Base-by-base conservation (phyloP, 2,888 invertebrate genomes). In the Tryphoninae sp. region DNA sequence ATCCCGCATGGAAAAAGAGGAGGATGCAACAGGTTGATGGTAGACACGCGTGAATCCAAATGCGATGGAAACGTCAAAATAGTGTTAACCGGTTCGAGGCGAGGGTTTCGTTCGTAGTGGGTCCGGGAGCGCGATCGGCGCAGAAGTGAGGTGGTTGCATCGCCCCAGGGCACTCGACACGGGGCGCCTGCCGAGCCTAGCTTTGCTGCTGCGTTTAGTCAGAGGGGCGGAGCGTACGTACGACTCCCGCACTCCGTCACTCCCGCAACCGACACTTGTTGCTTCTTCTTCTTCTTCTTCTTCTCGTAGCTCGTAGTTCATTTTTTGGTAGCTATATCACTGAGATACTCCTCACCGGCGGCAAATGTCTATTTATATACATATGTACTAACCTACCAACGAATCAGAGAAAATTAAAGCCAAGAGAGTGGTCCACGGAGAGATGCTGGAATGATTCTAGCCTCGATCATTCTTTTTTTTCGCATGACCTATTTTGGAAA, bases 131-230 rank as follows among this genome's bases (percentile, higher is more conserved):
- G 88, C 90, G 90, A 89, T 89, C 89, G 86, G 86, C 88, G 87
- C 89, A 88, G 88, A 88, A 91, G 90, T 90, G 91, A 90, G 89
- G 89, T 90, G 90, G 90, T 90, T 90, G 90, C 85, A 88, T 89
- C 85, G 88, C 89, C 88, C 86, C 88, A 80, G 87, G 89, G 89
- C 89, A 89, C 83, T 83, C 82, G 80, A 83, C 85, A 79, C 81
- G 79, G 81, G 73, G 77, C 82, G 82, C 58, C 75, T 55, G 19
- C 26, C 1, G 22, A 74, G 86, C 84, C 82, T 82, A 80, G 84
- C 82, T 83, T 49, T 64, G 59, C 59, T 84, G 80, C 84, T 84
- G 84, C 82, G 75, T 82, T 82, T 79, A 49, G 71, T 82, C 73
- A 72, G 26, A 87, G 87, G 87, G 91, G 91, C 90, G 91, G 90